Evolutionary conservation across 2,888 invertebrate genomes (phyloP), one percentile per base, ranked within the genome.

Genomic region (Hirtodrosophila alboralis): DNA sequence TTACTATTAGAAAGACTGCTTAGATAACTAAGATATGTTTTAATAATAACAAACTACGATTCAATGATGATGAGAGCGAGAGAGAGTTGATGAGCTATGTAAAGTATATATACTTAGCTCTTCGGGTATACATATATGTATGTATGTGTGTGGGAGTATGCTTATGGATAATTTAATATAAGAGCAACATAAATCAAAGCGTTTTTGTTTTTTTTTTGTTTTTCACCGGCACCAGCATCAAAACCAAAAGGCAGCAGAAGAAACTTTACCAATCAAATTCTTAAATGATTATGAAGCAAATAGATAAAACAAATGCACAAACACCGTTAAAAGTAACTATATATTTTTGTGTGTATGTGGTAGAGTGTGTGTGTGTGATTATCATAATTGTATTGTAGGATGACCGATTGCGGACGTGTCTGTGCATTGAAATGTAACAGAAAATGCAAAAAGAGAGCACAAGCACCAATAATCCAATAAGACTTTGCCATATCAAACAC

Each of bases 51-150:
- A 60, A 63, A 78, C 84, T 88, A 88, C 53, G 84, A 76, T 78
- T 88, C 88, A 74, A 88, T 84, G 62, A 88, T 88, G 73, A 88
- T 88, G 63, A 87, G 36, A 48, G 37, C 41, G 60, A 62, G 71
- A 49, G 58, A 43, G 59, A 30, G 54, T 59, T 27, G 72, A 31
- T 66, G 47, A 34, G 31, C 23, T 21, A 34, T 60, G 41, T 38
- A 45, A 23, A 56, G 40, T 40, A 43, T 53, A 28, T 37, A 16
- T 38, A 8, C 38, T 16, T 44, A n/a, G n/a, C n/a, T n/a, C n/a
- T n/a, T n/a, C n/a, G n/a, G n/a, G n/a, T 31, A 14, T 33, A 14
- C 13, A 26, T 43, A 8, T 43, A 4, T 51, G 30, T 57, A 18
- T 48, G 47, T 38, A 21, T 45, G 21, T 40, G 14, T 30, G 16